Evolutionary conservation across 1,140 invertebrate genomes (phyloP).

Genomic region (Drosophila busckii): DNA sequence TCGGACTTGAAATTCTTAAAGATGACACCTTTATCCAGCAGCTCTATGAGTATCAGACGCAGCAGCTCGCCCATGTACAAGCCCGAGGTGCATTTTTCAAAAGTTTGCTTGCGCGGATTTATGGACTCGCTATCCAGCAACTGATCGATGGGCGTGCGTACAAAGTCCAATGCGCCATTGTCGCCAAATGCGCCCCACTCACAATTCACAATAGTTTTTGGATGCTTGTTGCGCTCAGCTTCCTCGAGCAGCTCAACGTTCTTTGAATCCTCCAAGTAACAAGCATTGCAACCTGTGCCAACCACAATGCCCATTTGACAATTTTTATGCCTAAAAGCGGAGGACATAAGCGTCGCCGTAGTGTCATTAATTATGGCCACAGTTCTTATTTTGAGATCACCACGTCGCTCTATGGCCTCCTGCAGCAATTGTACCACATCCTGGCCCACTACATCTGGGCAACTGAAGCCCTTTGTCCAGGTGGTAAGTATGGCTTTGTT

Average conservation of each 20-base stretch:
- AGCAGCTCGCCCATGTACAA: slow-evolving; percentile 93
- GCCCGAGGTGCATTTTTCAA: slow-evolving; percentile 94
- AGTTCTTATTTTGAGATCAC: too few species aligned
- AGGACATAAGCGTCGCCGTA: too few species aligned
- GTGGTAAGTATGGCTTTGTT: too few species aligned
- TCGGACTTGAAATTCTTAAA: not conserved
- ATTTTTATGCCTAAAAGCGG: too few species aligned
- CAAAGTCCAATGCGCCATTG: slow-evolving; percentile 80
- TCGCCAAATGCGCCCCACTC: slow-evolving; percentile 98
- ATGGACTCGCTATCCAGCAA: slow-evolving; percentile 91
- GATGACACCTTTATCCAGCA: slow-evolving; percentile 57
- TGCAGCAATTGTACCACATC: too few species aligned
- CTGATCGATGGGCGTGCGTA: slow-evolving; percentile 90
- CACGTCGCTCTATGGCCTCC: too few species aligned
- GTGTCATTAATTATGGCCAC: too few species aligned
- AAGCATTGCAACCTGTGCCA: slow-evolving; percentile 97
- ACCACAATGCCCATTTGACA: slow-evolving; percentile 79
- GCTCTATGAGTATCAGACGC: slow-evolving; percentile 70
- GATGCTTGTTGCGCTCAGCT: slow-evolving; percentile 78
- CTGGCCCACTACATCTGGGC: too few species aligned
- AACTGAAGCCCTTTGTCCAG: too few species aligned
- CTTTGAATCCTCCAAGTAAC: slow-evolving; percentile 90
- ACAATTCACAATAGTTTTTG: slow-evolving; percentile 91
- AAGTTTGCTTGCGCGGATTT: slow-evolving; percentile 87
- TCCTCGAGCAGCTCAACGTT: slow-evolving; percentile 81